Percentiles rank a stretch among this genome's conserved stretches.
Evolutionary conservation across 2,113 vertebrate genomes (phyloP).

Genomic region (Dermatemys mawii): DNA sequence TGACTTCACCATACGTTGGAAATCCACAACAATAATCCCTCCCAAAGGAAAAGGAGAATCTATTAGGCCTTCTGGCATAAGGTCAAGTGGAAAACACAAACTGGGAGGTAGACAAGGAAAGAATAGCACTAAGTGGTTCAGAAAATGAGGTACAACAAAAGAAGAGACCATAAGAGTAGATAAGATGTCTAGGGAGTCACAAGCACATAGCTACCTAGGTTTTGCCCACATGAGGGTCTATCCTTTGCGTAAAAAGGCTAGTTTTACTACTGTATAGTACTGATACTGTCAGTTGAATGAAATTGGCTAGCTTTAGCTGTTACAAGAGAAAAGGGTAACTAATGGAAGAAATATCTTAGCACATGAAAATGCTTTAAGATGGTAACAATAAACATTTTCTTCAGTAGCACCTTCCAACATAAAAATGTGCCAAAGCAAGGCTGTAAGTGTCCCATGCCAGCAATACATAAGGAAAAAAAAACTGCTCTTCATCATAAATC

Average conservation of each 20-base stretch:
- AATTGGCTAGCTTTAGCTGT: not conserved
- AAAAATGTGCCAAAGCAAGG: not conserved
- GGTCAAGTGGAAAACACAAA: fast-evolving
- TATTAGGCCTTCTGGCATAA: no score
- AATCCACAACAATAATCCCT: fast-evolving
- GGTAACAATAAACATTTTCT: not conserved
- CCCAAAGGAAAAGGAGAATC: not conserved
- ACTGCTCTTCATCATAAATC: not conserved
- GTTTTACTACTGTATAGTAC: not conserved
- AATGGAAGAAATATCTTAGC: not conserved
- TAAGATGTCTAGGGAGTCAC: fast-evolving
- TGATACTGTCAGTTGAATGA: fast-evolving
- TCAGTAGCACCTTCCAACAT: not conserved
- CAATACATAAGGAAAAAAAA: not conserved
- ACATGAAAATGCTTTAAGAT: not conserved
- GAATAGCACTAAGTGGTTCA: not conserved
- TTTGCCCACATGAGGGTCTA: fast-evolving
- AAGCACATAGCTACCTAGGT: not conserved
- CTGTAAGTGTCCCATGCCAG: not conserved
- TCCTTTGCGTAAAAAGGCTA: not conserved
- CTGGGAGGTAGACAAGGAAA: not conserved
- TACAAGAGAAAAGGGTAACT: fast-evolving
- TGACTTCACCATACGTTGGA: not conserved
- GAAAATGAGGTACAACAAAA: not conserved
- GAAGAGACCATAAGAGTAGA: not conserved